phyloP scores from a whole-genome alignment of 2,113 vertebrate species.

The Halcyon senegalensis region DNA sequence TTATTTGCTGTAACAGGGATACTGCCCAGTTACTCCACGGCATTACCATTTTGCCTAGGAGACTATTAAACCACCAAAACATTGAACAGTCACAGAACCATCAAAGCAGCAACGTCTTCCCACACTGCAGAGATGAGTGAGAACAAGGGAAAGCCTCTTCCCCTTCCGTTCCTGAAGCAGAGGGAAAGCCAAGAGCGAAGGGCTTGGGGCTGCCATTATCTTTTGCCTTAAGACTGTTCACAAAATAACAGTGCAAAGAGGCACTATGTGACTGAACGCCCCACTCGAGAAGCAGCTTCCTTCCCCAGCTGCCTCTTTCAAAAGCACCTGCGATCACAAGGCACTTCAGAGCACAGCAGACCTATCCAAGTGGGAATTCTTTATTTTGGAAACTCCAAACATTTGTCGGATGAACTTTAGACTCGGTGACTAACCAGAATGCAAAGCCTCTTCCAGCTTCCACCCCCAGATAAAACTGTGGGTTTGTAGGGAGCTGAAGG shows the following conservation, averaged over 20 bases:
- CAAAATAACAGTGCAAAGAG: background rate
- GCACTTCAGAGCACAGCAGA: background rate
- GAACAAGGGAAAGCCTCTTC: background rate
- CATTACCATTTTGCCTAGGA: background rate
- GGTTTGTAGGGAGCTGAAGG: background rate
- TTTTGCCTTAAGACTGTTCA: background rate
- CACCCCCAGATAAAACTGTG: background rate
- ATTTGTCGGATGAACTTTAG: background rate
- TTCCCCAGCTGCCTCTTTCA: background rate
- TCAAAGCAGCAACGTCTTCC: background rate
- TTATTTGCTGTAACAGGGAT: background rate
- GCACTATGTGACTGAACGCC: rapidly evolving
- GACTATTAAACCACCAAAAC: background rate
- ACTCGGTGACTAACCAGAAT: background rate
- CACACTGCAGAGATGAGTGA: background rate
- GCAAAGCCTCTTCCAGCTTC: background rate
- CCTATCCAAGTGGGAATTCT: background rate
- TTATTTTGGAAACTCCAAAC: background rate
- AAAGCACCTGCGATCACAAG: background rate
- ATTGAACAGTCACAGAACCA: background rate
- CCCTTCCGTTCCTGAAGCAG: background rate
- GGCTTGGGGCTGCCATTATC: background rate
- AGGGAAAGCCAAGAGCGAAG: background rate
- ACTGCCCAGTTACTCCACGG: background rate
- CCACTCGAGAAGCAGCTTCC: background rate